Base-by-base conservation (phyloP, 2,888 invertebrate species). In the Harpagoxenus sublaevis region DNA sequence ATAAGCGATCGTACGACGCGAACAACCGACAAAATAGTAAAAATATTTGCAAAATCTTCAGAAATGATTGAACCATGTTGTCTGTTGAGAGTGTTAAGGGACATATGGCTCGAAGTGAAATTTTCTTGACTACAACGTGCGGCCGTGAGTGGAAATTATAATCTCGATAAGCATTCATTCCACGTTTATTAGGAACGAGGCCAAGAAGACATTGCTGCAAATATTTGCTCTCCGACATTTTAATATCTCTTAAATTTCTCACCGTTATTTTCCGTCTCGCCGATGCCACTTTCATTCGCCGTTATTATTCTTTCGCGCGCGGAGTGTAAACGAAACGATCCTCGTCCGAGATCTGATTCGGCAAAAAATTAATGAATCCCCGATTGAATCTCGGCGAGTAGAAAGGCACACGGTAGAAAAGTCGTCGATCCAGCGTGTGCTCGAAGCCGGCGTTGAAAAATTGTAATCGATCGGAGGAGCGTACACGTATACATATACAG, bases 311-410 rank as follows among this genome's bases (percentile, higher is more conserved):
- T 68, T 78, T 42, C 45, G 31, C 68, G 15, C 53, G 68, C 39
- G 28, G 53, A 42, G 31, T n/a, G 45, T 31, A 68, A 68, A 55
- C 68, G 53, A 31, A 42, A 53, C 53, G 31, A 42, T 18, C 42
- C 6, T 15, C 35, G 66, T 68, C n/a, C 35, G 28, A 28, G 53
- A 15, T 39, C 28, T 28, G 53, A 66, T 68, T 31, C 42, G 31
- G 39, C 42, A 42, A 68, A 68, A 78, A 55, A n/a, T 68, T 68
- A 78, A 78, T 65, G 51, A 51, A 65, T 65, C 12, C 23, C 23
- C 28, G 42, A 77, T 77, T n/a, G 68, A 42, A 78, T 45, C 55
- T 35, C 66, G 66, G 28, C 42, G 15, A 42, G 42, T 42, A n/a
- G 15, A 55, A 62, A 53, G 28, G 9, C 39, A 42, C 15, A 31